Evolutionary conservation across 2,113 vertebrate genomes (phyloP).

Genomic region (Prunella himalayana): DNA sequence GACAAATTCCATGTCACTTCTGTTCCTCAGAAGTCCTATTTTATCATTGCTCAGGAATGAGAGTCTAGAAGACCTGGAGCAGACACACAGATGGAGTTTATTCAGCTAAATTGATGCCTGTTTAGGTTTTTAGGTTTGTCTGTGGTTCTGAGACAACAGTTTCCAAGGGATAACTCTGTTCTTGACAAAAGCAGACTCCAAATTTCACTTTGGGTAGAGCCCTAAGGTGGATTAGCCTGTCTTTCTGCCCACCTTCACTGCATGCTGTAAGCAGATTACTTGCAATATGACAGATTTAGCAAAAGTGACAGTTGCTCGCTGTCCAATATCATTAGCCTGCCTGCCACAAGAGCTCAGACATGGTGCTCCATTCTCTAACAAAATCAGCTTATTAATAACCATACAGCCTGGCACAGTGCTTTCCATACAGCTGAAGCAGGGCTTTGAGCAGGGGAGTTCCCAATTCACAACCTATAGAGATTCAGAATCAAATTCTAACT

Average conservation of each 20-base stretch:
- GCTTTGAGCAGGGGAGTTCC: background rate
- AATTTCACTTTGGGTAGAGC: slow-evolving; percentile 4
- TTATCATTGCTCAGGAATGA: background rate
- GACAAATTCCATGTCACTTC: background rate
- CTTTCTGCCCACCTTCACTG: background rate
- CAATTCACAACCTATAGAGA: rapidly evolving
- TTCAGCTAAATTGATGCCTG: background rate
- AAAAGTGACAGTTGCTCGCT: slow-evolving; percentile 27
- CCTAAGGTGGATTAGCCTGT: background rate
- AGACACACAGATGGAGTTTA: background rate
- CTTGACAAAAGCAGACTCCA: background rate
- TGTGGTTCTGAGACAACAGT: background rate
- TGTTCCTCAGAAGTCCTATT: background rate
- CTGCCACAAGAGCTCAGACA: background rate
- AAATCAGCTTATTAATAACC: slow-evolving; percentile 38
- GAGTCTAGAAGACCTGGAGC: background rate
- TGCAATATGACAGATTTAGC: slow-evolving; percentile 14
- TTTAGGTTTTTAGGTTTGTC: background rate
- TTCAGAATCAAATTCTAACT: background rate
- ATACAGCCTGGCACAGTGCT: background rate
- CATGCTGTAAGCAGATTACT: slow-evolving; percentile 25
- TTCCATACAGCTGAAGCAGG: background rate
- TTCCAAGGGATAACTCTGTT: background rate
- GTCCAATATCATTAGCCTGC: background rate
- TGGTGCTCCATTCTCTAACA: background rate